phyloP scores from a whole-genome alignment of 2,113 vertebrate species.

The Corythaeola cristata region DNA sequence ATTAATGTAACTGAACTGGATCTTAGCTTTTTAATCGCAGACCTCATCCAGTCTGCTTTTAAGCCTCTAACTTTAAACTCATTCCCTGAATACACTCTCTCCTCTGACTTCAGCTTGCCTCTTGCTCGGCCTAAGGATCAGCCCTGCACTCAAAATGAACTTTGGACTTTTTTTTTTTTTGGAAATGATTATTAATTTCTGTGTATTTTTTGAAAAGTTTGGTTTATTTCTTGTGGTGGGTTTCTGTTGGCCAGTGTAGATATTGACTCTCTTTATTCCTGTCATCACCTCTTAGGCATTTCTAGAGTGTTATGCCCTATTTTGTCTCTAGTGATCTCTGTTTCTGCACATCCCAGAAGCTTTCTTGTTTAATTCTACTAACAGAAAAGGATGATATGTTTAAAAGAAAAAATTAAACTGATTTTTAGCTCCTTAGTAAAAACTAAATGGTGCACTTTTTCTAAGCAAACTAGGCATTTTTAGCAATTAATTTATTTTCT shows the following conservation, averaged over 20 bases:
- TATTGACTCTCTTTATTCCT: not conserved
- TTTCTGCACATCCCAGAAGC: not conserved
- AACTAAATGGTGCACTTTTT: not conserved
- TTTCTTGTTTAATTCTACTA: not conserved
- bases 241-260: not conserved
- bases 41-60: not conserved
- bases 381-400: not conserved
- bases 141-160: not conserved
- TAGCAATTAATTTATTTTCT: conserved; percentile 15
- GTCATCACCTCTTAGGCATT: conserved; percentile 29
- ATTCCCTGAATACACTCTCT: not conserved
- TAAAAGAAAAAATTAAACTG: not conserved
- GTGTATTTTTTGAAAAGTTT: not conserved
- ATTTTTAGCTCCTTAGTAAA: not conserved
- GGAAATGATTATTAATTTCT: not conserved
- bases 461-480: not conserved
- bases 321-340: not conserved
- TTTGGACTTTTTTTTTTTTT: not conserved
- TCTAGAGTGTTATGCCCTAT: not conserved
- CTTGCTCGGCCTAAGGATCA: not conserved
- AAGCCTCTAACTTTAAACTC: not conserved
- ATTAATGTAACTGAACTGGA: not conserved
- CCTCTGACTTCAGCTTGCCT: not conserved
- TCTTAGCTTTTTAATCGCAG: not conserved
- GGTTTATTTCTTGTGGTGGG: conserved; percentile 7